Percentiles rank a stretch among this genome's conserved stretches.
Conservation (phyloP, 1,140 invertebrate species). For the Heliothis subflexa region DNA sequence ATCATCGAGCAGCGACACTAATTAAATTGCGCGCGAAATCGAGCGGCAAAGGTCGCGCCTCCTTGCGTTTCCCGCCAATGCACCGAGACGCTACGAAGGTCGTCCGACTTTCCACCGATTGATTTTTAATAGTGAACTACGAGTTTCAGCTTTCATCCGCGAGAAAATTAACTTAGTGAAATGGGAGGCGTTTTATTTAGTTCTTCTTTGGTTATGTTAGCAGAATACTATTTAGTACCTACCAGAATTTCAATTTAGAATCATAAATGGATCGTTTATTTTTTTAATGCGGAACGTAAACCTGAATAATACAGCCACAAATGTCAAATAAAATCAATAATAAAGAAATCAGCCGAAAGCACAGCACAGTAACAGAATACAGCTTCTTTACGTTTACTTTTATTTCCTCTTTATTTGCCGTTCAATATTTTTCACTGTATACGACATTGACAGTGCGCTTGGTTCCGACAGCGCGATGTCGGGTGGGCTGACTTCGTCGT, state of each 20-base stretch:
- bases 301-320: not conserved
- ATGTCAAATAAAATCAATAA: not conserved
- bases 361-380: not conserved
- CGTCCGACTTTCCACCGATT: slow-evolving; percentile 77
- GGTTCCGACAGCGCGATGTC: slow-evolving; percentile 91
- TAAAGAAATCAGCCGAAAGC: not conserved
- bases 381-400: not conserved
- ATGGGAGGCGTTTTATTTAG: slow-evolving; percentile 61
- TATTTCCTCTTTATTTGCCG: not conserved
- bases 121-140: slow-evolving; percentile 84
- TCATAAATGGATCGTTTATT: too few species aligned
- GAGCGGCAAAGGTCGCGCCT: slow-evolving; percentile 81
- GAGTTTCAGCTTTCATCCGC: slow-evolving; percentile 76
- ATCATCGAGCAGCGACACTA: slow-evolving; percentile 69
- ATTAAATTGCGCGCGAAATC: slow-evolving; percentile 78
- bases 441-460: slow-evolving; percentile 54
- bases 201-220: too few species aligned
- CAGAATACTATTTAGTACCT: too few species aligned
- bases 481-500: slow-evolving; percentile 93
- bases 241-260: too few species aligned
- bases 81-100: slow-evolving; percentile 78
- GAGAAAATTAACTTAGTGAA: slow-evolving; percentile 81
- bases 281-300: not conserved
- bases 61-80: slow-evolving; percentile 79
- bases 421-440: slow-evolving; percentile 26